Evolutionary conservation across 2,888 invertebrate genomes (phyloP).

Genomic region (Drymonia ruficornis): DNA sequence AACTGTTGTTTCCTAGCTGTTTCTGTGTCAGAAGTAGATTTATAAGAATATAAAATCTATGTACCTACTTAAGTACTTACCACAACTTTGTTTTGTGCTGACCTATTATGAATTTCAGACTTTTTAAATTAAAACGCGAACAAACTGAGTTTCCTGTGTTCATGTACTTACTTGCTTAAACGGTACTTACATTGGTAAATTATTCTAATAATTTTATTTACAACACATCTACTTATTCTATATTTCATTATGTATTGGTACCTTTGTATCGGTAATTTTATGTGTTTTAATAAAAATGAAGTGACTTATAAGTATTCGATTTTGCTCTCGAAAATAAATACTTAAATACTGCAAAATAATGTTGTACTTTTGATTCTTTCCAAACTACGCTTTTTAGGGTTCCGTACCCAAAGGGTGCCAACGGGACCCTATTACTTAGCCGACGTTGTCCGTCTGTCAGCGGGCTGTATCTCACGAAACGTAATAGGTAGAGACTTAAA

Average conservation of each 20-base stretch:
- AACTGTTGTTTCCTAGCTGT: slow-evolving; percentile 4
- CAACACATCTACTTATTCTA: no score
- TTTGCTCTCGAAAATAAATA: slow-evolving; percentile 69
- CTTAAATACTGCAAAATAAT: neutral
- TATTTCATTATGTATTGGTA: neutral
- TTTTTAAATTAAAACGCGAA: no score
- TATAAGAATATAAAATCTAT: neutral
- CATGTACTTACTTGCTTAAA: no score
- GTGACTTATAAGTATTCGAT: slow-evolving; percentile 68
- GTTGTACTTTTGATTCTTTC: neutral
- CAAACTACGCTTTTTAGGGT: neutral
- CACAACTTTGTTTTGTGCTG: no score
- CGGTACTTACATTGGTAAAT: neutral
- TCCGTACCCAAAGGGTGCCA: no score
- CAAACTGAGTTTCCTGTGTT: no score
- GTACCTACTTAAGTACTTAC: neutral
- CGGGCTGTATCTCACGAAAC: no score
- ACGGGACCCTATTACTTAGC: no score
- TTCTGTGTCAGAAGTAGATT: slow-evolving; percentile 13
- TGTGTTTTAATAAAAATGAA: slow-evolving; percentile 74
- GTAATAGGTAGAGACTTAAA: no score
- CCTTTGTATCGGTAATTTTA: neutral
- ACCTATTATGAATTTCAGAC: no score
- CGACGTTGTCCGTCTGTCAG: no score
- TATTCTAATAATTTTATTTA: no score